phyloP scores from a whole-genome alignment of 2,113 vertebrate species.

The Mormyrus lacerda region DNA sequence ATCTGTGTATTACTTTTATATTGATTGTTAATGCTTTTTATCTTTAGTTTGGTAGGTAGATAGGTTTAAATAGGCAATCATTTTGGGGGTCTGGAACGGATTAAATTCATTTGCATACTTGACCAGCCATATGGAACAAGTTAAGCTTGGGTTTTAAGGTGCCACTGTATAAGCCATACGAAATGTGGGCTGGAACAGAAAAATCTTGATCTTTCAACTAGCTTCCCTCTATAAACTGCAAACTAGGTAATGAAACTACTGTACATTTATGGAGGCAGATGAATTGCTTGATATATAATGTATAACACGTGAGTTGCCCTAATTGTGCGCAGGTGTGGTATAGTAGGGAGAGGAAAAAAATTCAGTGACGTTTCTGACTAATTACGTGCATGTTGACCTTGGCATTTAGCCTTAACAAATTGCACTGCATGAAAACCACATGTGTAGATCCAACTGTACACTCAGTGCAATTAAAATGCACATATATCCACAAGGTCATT shows the following conservation, averaged over 20 bases:
- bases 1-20: too few relatives aligned
- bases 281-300: conserved; percentile 6
- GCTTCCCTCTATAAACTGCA: background rate
- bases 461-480: background rate
- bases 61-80: too few relatives aligned
- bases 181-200: background rate
- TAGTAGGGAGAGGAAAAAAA: background rate
- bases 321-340: conserved; percentile 13
- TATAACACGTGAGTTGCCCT: conserved; percentile 1
- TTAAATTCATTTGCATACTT: too few relatives aligned
- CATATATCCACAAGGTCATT: background rate
- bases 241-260: background rate
- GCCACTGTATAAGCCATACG: background rate
- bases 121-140: too few relatives aligned
- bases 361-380: background rate
- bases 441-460: background rate
- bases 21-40: too few relatives aligned
- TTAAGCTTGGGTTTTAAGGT: too few relatives aligned
- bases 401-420: background rate
- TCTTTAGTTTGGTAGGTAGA: too few relatives aligned
- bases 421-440: background rate
- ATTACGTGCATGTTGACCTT: background rate
- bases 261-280: background rate
- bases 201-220: background rate
- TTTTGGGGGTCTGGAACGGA: too few relatives aligned